Conservation (phyloP, 2,888 invertebrate species). For the Caenorhabditis afra region DNA sequence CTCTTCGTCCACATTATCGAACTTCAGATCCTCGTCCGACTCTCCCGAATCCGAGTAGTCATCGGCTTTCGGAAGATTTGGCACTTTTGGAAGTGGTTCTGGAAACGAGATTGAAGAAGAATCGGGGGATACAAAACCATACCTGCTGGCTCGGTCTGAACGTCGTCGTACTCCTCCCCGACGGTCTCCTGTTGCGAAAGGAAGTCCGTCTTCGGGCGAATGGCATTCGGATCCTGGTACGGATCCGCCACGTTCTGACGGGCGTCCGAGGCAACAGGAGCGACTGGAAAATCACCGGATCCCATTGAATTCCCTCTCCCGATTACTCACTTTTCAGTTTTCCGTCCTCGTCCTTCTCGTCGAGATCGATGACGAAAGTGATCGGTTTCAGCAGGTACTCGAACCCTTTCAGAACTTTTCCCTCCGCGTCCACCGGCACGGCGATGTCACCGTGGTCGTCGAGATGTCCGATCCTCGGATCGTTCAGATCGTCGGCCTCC, state of each 20-base stretch:
- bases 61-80: conserved; percentile 26
- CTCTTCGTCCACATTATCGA: background rate
- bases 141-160: conserved; percentile 27
- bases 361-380: conserved; percentile 24
- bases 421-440: conserved; percentile 48
- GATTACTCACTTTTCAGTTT: background rate
- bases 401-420: conserved; percentile 34
- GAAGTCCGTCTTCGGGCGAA: conserved; percentile 28
- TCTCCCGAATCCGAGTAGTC: conserved; percentile 51
- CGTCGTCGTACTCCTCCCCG: conserved; percentile 41
- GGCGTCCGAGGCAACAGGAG: background rate
- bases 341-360: conserved; percentile 14
- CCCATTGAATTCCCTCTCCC: background rate
- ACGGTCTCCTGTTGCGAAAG: conserved; percentile 10
- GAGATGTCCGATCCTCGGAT: conserved; percentile 42
- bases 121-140: background rate
- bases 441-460: conserved; percentile 29
- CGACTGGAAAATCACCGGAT: background rate
- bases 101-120: background rate
- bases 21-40: conserved; percentile 32
- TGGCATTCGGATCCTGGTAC: background rate
- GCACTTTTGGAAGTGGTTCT: conserved; percentile 28
- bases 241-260: background rate
- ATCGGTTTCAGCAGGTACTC: conserved; percentile 44
- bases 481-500: conserved; percentile 41